Conservation (phyloP, 2,797 vertebrate genomes). For the Phrynocephalus forsythii region DNA sequence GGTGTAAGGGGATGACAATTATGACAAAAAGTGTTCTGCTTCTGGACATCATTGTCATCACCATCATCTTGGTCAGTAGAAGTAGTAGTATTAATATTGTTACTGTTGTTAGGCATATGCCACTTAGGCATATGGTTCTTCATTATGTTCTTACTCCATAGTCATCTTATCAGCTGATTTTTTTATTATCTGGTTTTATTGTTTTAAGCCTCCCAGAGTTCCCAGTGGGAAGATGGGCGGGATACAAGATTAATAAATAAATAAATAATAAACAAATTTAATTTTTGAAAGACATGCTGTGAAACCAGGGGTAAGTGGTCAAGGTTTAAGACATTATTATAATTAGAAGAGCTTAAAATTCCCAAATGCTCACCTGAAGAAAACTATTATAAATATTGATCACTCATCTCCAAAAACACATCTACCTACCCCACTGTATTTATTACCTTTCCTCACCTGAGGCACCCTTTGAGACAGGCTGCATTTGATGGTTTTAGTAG, state of each 20-base stretch:
- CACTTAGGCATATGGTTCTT: background rate
- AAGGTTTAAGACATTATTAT: background rate
- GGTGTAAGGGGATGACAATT: too few relatives aligned
- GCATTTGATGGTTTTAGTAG: slow-evolving; percentile 1
- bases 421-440: background rate
- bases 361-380: background rate
- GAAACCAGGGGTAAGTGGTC: background rate
- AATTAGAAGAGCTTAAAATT: background rate
- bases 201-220: too few relatives aligned
- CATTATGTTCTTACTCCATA: background rate
- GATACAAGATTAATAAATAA: too few relatives aligned
- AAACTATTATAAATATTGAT: background rate
- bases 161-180: background rate
- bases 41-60: background rate
- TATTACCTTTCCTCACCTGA: background rate
- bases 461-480: background rate
- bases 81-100: background rate
- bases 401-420: background rate
- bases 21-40: too few relatives aligned
- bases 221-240: too few relatives aligned
- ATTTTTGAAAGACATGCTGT: background rate
- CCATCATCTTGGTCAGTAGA: background rate
- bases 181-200: too few relatives aligned
- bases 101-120: background rate
- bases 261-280: background rate